phyloP scores from a whole-genome alignment of 2,797 vertebrate genomes.

The Myripristis jacobus region DNA sequence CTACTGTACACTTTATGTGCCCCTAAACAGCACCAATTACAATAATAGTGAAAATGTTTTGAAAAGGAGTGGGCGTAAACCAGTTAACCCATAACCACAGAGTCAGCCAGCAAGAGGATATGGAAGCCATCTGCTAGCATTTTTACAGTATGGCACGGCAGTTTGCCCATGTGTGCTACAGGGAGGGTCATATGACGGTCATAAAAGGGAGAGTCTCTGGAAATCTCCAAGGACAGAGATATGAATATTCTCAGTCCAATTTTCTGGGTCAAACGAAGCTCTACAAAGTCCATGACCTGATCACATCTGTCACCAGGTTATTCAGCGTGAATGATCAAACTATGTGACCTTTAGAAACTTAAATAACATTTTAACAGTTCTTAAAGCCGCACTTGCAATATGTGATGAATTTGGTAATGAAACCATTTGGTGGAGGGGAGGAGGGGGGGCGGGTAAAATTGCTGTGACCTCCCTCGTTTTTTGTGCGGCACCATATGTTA shows the following conservation, averaged over 20 bases:
- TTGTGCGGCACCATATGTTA: conserved; percentile 47
- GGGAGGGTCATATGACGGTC: conserved; percentile 79
- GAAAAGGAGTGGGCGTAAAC: conserved; percentile 73
- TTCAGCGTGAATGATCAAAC: conserved; percentile 63
- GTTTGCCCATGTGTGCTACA: conserved; percentile 79
- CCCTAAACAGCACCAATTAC: conserved; percentile 53
- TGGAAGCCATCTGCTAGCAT: conserved; percentile 85
- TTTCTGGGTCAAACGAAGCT: conserved; percentile 72
- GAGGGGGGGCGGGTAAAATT: too few relatives aligned
- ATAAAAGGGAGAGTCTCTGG: conserved; percentile 68
- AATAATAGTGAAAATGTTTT: conserved; percentile 68
- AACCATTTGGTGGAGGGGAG: conserved; percentile 10
- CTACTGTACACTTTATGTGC: conserved; percentile 32
- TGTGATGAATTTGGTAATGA: conserved; percentile 26
- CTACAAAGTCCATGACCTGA: conserved; percentile 67
- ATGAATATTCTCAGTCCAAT: conserved; percentile 79
- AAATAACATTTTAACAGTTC: conserved; percentile 59
- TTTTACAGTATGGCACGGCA: conserved; percentile 82
- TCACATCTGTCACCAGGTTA: conserved; percentile 77
- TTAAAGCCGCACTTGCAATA: conserved; percentile 50
- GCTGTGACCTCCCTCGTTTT: conserved; percentile 37
- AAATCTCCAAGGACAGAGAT: conserved; percentile 68
- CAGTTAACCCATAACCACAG: conserved; percentile 78
- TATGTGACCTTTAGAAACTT: conserved; percentile 72
- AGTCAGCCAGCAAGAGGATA: conserved; percentile 79